Evolutionary conservation across 2,888 invertebrate species (phyloP).

Genomic region (Temnothorax ravouxi): DNA sequence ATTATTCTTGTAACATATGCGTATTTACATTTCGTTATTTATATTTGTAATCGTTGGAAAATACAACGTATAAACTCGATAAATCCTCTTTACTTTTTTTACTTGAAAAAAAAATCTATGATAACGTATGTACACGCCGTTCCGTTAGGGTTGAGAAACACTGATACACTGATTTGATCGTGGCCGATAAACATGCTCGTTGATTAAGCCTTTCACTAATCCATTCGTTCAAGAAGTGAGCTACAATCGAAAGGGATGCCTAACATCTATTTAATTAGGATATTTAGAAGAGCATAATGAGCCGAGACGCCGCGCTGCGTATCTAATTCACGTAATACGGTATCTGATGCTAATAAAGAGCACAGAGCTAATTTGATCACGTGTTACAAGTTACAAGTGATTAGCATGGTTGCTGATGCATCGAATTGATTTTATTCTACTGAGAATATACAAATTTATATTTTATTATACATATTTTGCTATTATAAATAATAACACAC

Average conservation of each 20-base stretch:
- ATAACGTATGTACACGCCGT: neutral
- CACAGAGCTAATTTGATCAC: constrained; percentile 32
- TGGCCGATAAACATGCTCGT: constrained; percentile 47
- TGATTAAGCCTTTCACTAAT: constrained; percentile 65
- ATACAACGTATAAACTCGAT: no score
- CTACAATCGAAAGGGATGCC: constrained; percentile 27
- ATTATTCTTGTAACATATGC: neutral
- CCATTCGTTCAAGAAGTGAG: constrained; percentile 17
- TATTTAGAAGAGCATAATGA: constrained; percentile 60
- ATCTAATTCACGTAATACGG: constrained; percentile 27
- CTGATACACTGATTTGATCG: constrained; percentile 53
- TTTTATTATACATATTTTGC: neutral
- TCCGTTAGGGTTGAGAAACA: neutral
- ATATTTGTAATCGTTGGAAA: neutral
- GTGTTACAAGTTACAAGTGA: neutral
- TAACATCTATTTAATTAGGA: constrained; percentile 65
- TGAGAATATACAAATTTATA: neutral
- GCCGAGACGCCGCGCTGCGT: neutral
- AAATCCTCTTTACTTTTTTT: neutral
- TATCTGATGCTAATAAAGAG: constrained; percentile 24
- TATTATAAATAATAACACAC: neutral
- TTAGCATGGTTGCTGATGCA: neutral
- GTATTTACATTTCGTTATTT: neutral
- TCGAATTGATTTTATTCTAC: constrained; percentile 8
- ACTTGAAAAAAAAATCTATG: neutral